Evolutionary conservation across 2,888 invertebrate genomes (phyloP).

Genomic region (Pachliopta kotzebuea): DNA sequence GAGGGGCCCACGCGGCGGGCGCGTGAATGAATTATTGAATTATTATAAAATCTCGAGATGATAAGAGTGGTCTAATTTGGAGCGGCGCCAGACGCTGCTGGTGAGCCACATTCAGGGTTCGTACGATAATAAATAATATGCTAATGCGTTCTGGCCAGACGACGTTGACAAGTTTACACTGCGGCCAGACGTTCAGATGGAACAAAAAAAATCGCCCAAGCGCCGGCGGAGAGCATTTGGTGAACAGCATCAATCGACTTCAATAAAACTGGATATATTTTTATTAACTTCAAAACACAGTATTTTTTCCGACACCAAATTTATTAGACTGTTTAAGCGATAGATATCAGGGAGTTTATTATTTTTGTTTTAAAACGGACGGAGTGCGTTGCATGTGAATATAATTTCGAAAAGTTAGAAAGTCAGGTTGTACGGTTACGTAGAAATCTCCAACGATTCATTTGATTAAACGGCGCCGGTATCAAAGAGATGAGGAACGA

Average conservation of each 20-base stretch:
- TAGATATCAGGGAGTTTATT: too few relatives aligned
- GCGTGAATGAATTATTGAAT: slow-evolving; percentile 48
- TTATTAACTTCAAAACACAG: too few relatives aligned
- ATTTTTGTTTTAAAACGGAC: too few relatives aligned
- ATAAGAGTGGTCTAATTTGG: slow-evolving; percentile 43
- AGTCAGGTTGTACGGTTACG: too few relatives aligned
- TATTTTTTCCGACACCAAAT: too few relatives aligned
- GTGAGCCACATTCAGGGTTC: slow-evolving; percentile 46
- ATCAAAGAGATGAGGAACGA: slow-evolving; percentile 4
- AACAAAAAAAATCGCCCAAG: slow-evolving; percentile 9
- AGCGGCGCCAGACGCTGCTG: slow-evolving; percentile 45
- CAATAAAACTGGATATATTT: too few relatives aligned
- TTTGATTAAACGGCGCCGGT: too few relatives aligned
- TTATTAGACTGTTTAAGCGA: too few relatives aligned
- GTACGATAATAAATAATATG: slow-evolving; percentile 54
- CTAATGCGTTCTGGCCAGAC: slow-evolving; percentile 56
- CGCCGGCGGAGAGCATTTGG: slow-evolving; percentile 8
- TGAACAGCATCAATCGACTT: slow-evolving; percentile 3
- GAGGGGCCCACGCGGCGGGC: slow-evolving; percentile 34
- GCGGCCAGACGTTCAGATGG: slow-evolving; percentile 44
- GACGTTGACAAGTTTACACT: slow-evolving; percentile 58
- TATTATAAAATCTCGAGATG: slow-evolving; percentile 45
- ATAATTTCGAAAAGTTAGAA: too few relatives aligned
- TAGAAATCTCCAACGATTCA: too few relatives aligned
- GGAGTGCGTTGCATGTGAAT: too few relatives aligned